These are phyloP conservation scores for Drosophila aldrichi DNA, from an alignment of 2,888 invertebrate genomes.

Conservation along the genomic window DNA sequence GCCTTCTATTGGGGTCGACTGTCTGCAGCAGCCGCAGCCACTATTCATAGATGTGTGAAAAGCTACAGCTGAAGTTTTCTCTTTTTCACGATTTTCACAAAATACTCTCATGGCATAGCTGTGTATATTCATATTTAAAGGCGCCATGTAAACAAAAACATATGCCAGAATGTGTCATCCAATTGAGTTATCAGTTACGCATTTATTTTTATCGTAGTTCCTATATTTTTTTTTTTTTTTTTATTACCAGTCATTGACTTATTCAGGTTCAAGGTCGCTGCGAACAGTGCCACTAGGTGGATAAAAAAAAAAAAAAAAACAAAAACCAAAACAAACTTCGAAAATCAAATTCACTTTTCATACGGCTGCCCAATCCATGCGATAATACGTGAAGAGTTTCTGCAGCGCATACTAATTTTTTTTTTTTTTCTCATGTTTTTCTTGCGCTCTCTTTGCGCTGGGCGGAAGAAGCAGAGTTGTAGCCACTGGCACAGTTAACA, in stretches of 20 bases:
- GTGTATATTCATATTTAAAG: not conserved
- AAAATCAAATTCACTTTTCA: conserved; percentile 70
- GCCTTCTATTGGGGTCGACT: conserved; percentile 63
- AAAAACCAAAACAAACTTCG: conserved; percentile 62
- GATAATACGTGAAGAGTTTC: conserved; percentile 42
- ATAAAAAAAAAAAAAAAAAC: conserved; percentile 5
- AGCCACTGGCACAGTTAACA: conserved; percentile 58
- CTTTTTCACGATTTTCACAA: conserved; percentile 31
- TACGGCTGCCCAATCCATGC: conserved; percentile 37
- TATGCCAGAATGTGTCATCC: conserved; percentile 33
- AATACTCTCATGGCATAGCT: not conserved
- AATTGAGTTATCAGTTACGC: conserved; percentile 26
- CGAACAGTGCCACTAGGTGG: conserved; percentile 55
- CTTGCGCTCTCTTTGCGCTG: conserved; percentile 15
- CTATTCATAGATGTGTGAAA: conserved; percentile 44
- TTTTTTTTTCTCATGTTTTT: conserved; percentile 1
- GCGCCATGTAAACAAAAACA: conserved; percentile 29
- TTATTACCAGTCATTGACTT: conserved; percentile 69
- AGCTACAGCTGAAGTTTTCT: conserved; percentile 49
- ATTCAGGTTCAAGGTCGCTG: conserved; percentile 74
- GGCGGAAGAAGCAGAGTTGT: conserved; percentile 55
- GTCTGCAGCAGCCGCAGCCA: conserved; percentile 25
- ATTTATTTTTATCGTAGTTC: conserved; percentile 27
- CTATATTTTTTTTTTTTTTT: conserved; percentile 31
- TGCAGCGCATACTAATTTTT: conserved; percentile 70